Evolutionary conservation across 2,797 vertebrate species (phyloP), one percentile per base, ranked within the genome.

Genomic region (Poeciliopsis paucimaculata): DNA sequence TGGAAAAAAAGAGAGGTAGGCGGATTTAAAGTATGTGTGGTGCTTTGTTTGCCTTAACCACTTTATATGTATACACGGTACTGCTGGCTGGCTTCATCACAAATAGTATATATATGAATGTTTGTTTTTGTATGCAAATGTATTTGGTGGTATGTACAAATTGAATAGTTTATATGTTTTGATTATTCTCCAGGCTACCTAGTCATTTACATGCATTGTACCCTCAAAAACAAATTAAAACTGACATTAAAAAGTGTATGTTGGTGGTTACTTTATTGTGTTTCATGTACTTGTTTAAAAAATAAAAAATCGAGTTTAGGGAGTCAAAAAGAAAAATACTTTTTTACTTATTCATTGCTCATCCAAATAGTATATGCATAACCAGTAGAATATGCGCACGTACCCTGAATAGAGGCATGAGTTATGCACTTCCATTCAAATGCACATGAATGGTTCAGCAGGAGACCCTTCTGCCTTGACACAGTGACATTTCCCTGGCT

Each of bases 401-500:
- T 53, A 9, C 12, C 8, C 78, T 76, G 34, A 28, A 80, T 49
- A 66, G 43, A n/a, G 13, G 43, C 9, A n/a, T 13, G 34, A 75
- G 60, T 73, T 70, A 71, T 66, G 74, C 28, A 45, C 72, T 55
- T 83, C 36, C 28, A 43, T 83, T 79, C 78, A 77, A 82, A 77
- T 81, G 76, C 78, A 70, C 77, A 80, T 73, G 77, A 75, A 73
- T 0, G 20, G 77, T 79, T 76, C 75, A 62, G 73, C 73, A 78
- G 81, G 71, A 82, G 86, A 83, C 72, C 83, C 73, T 1, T 26
- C 82, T 86, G 87, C 88, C 78, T 92, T 79, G 49, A 64, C 84
- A 81, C 57, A 2, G 77, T 96, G 96, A 95, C 95, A 96, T 96
- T 96, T 96, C 83, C 89, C 89, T 82, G 79, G 89, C 92, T 90